Conservation (phyloP, 2,113 vertebrate genomes). For the Scalopus aquaticus region DNA sequence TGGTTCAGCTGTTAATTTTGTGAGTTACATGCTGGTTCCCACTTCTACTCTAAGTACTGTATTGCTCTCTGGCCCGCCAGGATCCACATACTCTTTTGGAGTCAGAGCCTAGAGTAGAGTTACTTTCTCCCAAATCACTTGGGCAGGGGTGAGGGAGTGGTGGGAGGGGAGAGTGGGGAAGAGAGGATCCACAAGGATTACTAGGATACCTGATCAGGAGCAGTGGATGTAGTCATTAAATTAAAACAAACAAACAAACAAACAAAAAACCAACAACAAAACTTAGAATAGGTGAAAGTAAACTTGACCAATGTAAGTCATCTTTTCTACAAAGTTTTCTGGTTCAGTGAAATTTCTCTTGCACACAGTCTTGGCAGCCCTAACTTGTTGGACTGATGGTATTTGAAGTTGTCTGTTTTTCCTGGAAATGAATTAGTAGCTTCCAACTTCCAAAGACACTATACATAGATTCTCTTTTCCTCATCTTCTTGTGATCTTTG, state of each 20-base stretch:
- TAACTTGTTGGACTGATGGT: conserved; percentile 14
- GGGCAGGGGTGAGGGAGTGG: neutral
- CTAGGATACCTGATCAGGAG: neutral
- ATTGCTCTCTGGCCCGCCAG: neutral
- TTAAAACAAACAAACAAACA: no score
- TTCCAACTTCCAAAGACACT: conserved; percentile 13
- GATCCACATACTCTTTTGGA: neutral
- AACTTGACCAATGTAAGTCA: neutral
- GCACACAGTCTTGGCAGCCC: neutral
- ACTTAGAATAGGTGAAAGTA: neutral
- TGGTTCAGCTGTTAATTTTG: neutral
- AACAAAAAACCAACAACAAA: no score
- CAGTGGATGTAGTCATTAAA: neutral
- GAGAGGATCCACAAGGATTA: neutral
- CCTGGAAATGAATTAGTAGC: conserved; percentile 49
- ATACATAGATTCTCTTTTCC: conserved; percentile 14
- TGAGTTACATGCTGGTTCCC: neutral
- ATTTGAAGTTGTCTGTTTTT: conserved; percentile 45
- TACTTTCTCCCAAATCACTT: neutral
- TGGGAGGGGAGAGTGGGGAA: neutral
- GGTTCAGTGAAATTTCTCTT: neutral
- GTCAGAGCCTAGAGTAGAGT: conserved; percentile 4
- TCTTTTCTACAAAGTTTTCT: neutral
- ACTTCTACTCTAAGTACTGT: neutral
- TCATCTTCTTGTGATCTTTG: conserved; percentile 20